Conservation (phyloP, 2,888 invertebrate genomes). For the Glyphotaelius pellucidus region DNA sequence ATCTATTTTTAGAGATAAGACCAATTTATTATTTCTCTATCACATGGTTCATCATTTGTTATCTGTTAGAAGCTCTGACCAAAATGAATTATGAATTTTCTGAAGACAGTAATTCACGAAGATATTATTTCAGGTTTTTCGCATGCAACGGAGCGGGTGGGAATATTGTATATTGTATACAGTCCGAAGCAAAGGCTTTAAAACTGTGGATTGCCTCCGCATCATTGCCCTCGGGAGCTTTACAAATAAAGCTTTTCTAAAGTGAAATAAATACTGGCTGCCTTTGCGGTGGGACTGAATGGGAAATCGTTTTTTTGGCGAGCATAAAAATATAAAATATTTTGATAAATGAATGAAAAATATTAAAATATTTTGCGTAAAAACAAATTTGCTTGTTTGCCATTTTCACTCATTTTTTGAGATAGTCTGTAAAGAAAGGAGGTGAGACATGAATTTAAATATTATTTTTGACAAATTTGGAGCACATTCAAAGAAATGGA, state of each 20-base stretch:
- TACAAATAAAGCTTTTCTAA: constrained; percentile 2
- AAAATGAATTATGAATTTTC: background rate
- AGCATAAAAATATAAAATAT: background rate
- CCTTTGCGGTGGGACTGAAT: background rate
- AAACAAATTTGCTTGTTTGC: too few relatives aligned
- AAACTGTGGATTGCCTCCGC: constrained; percentile 2
- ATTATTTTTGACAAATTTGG: too few relatives aligned
- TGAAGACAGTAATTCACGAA: background rate
- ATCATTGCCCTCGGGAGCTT: background rate
- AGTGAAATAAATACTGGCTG: background rate
- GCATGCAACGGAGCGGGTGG: background rate
- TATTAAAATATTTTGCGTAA: too few relatives aligned
- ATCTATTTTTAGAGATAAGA: too few relatives aligned
- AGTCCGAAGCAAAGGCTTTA: background rate
- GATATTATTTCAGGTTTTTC: background rate
- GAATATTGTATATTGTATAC: background rate
- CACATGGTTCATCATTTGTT: too few relatives aligned
- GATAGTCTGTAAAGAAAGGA: too few relatives aligned
- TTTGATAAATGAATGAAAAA: background rate
- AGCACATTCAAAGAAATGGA: too few relatives aligned
- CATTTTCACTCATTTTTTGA: too few relatives aligned
- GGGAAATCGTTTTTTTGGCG: background rate
- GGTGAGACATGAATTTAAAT: too few relatives aligned
- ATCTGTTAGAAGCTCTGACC: background rate
- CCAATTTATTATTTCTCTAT: too few relatives aligned